Percentiles rank a stretch among this genome's conserved stretches.
Conservation (phyloP, 1,140 invertebrate species). For the Nilaparvata lugens region DNA sequence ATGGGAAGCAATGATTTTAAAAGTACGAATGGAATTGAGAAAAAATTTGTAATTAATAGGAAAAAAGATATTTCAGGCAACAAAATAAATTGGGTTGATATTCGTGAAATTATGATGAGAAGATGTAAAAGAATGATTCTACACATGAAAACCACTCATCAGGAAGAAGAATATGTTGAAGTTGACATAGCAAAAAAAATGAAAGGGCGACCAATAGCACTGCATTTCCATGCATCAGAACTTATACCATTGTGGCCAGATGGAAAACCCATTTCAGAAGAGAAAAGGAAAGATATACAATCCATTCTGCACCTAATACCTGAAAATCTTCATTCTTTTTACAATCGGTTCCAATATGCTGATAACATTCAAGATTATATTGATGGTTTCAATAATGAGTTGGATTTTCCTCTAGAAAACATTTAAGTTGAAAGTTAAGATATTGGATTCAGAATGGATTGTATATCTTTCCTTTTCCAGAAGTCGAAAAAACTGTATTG, state of each 20-base stretch:
- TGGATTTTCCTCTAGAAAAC: too few relatives aligned
- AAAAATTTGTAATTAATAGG: conserved; percentile 7
- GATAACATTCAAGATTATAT: conserved; percentile 9
- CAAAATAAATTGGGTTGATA: conserved; percentile 11
- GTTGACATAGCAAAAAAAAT: conserved; percentile 10
- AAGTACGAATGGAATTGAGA: conserved; percentile 2
- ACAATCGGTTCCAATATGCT: conserved; percentile 4
- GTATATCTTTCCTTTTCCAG: too few relatives aligned
- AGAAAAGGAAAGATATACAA: conserved; percentile 13
- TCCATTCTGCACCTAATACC: conserved; percentile 15
- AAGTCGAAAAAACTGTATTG: too few relatives aligned
- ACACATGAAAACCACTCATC: not conserved
- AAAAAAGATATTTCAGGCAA: conserved; percentile 7
- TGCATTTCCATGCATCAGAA: not conserved
- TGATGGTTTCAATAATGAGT: conserved; percentile 8
- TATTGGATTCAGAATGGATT: too few relatives aligned
- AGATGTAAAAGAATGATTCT: conserved; percentile 5
- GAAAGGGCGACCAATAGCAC: not conserved
- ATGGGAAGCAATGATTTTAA: conserved; percentile 6
- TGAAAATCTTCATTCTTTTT: conserved; percentile 8
- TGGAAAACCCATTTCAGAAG: conserved; percentile 9
- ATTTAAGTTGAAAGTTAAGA: too few relatives aligned
- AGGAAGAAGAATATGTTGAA: conserved; percentile 7
- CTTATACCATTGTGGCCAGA: conserved; percentile 7
- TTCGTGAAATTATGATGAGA: conserved; percentile 9